phyloP scores from a whole-genome alignment of 2,113 vertebrate genomes.

The Sceloporus tristichus region DNA sequence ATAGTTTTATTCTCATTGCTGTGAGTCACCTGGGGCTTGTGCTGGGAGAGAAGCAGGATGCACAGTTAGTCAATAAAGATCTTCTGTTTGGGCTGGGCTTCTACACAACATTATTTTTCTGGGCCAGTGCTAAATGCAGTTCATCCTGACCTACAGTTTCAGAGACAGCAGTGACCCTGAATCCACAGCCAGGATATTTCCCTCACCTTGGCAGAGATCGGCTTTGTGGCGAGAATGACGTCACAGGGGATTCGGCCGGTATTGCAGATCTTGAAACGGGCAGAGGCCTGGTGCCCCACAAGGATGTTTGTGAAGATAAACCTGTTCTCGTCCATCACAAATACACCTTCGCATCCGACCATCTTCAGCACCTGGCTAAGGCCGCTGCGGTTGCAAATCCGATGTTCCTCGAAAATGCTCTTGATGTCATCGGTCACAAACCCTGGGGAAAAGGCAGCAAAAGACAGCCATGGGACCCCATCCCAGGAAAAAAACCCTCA shows the following conservation, averaged over 20 bases:
- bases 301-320: slow-evolving; percentile 88
- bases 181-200: not conserved
- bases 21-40: not conserved
- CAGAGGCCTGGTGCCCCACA: slow-evolving; percentile 80
- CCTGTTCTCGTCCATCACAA: slow-evolving; percentile 86
- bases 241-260: slow-evolving; percentile 82
- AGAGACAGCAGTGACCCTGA: not conserved
- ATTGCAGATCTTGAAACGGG: slow-evolving; percentile 88
- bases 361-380: slow-evolving; percentile 76
- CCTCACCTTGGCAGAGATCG: slow-evolving; percentile 79
- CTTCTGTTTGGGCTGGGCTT: not conserved
- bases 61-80: not conserved
- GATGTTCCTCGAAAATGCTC: slow-evolving; percentile 90
- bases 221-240: slow-evolving; percentile 77
- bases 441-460: slow-evolving; percentile 62
- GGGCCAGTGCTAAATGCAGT: too few species aligned
- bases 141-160: too few species aligned
- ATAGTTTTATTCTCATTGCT: too few species aligned
- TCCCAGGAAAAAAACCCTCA: not conserved
- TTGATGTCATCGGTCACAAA: slow-evolving; percentile 78
- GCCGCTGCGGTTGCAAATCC: slow-evolving; percentile 78
- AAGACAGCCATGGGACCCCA: not conserved
- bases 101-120: too few species aligned
- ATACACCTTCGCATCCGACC: slow-evolving; percentile 76
- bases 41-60: not conserved